Evolutionary conservation across 2,888 invertebrate genomes (phyloP).

Genomic region (Stenodema calcarata): DNA sequence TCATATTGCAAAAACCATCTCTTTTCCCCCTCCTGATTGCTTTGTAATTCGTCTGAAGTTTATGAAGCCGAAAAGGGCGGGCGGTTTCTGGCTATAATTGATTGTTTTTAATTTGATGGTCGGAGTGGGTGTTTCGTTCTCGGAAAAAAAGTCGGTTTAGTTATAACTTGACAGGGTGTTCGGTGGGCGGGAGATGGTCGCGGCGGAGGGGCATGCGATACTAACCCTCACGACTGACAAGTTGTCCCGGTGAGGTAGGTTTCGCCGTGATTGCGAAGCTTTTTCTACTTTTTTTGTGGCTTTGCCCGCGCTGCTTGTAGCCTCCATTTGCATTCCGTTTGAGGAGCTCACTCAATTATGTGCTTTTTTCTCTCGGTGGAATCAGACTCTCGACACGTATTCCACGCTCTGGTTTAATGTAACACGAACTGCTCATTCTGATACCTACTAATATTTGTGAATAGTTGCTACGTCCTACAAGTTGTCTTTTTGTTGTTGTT

Average conservation of each 20-base stretch:
- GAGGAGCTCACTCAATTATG: not conserved
- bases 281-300: not conserved
- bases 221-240: constrained; percentile 5
- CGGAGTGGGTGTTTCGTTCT: not conserved
- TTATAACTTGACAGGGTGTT: no score
- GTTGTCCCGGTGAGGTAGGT: constrained; percentile 5
- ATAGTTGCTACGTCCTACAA: no score
- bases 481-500: no score
- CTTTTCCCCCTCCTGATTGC: not conserved
- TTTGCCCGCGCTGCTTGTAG: no score
- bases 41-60: not conserved
- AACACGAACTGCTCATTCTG: no score
- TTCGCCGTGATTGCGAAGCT: not conserved
- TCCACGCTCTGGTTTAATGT: no score
- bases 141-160: not conserved
- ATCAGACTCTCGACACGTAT: no score
- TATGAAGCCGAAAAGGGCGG: not conserved
- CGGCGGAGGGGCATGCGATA: not conserved
- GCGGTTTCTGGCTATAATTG: not conserved
- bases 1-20: not conserved
- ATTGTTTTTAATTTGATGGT: constrained; percentile 23
- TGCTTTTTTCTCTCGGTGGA: not conserved
- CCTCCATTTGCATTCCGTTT: not conserved
- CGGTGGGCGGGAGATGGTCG: no score
- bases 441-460: no score